Evolutionary conservation across 2,797 vertebrate genomes (phyloP), one percentile per base, ranked within the genome.

Genomic region (Pipistrellus pipistrellus): DNA sequence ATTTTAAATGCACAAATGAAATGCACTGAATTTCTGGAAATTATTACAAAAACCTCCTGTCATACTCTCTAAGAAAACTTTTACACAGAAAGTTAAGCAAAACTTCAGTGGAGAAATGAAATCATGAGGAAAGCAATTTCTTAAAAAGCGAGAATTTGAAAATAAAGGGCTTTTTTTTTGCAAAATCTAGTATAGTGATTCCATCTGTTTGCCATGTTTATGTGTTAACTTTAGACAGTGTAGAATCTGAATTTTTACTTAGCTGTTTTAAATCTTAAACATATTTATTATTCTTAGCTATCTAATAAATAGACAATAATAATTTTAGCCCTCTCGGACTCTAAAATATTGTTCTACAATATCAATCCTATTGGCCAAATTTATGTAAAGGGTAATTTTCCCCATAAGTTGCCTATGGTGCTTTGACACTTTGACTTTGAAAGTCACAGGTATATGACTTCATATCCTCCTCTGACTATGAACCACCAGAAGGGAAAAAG

Each of bases 51-150:
- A 91, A 68, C n/a, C 27, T 68, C 21, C 14, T 25, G 7, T 30
- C 3, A 78, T 6, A 75, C 6, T 72, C 8, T 20, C n/a, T 69
- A 27, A 95, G 30, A 75, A 62, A 88, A 57, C 6, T 78, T 86
- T 66, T 80, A 77, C 3, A 76, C 6, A 44, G 7, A 80, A 90
- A 95, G 66, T 32, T 59, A 91, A 73, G 64, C 8, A 55, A 84
- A 76, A 85, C 66, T 84, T 85, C 9, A 90, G 14, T 35, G 35
- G 87, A 84, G 35, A 95, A 86, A 88, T 77, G 2, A 9, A 93
- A 78, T 62, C 10, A 46, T 6, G 7, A 94, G 11, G 46, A 69
- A 94, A 78, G 9, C 2, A 62, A 81, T 53, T 75, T 85, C 10
- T 38, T 77, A 32, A 76, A 92, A 85, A 73, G 6, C 27, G 7